Evolutionary conservation across 1,140 invertebrate genomes (phyloP).

Genomic region (Meloidogyne floridensis): DNA sequence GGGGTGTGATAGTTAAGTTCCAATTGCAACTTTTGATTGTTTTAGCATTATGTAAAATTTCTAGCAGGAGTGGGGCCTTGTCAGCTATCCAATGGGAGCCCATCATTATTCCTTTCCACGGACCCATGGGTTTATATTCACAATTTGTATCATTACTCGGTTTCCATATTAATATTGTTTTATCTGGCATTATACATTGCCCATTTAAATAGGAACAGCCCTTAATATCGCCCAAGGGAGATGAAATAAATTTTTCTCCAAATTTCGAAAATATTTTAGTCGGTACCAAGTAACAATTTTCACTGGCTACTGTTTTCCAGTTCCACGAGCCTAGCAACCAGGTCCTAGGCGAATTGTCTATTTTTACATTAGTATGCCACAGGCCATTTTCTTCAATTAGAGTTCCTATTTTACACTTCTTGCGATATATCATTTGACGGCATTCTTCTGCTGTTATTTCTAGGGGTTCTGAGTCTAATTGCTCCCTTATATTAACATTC

Average conservation of each 20-base stretch:
- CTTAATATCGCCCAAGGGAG: background rate
- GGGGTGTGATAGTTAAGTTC: too few relatives aligned
- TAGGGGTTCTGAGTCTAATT: background rate
- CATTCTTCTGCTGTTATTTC: slow-evolving; percentile 2
- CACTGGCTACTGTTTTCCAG: background rate
- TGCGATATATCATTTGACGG: slow-evolving; percentile 12
- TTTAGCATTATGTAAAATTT: too few relatives aligned
- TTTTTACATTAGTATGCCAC: background rate
- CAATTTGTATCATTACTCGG: slow-evolving; percentile 4
- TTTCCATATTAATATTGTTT: background rate
- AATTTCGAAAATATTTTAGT: background rate
- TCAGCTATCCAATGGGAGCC: slow-evolving; percentile 8
- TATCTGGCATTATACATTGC: background rate
- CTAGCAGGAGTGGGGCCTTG: too few relatives aligned
- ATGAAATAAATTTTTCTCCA: background rate
- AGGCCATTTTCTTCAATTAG: slow-evolving; percentile 13
- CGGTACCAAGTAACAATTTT: slow-evolving; percentile 14
- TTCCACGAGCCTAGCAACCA: slow-evolving; percentile 18
- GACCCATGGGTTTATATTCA: background rate
- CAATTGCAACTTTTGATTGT: too few relatives aligned
- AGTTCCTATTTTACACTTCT: background rate
- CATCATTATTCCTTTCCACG: background rate
- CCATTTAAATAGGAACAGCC: background rate
- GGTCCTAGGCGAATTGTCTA: slow-evolving; percentile 1
- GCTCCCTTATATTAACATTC: background rate